Conservation (phyloP, 2,888 invertebrate genomes). For the Gibbula magus region DNA sequence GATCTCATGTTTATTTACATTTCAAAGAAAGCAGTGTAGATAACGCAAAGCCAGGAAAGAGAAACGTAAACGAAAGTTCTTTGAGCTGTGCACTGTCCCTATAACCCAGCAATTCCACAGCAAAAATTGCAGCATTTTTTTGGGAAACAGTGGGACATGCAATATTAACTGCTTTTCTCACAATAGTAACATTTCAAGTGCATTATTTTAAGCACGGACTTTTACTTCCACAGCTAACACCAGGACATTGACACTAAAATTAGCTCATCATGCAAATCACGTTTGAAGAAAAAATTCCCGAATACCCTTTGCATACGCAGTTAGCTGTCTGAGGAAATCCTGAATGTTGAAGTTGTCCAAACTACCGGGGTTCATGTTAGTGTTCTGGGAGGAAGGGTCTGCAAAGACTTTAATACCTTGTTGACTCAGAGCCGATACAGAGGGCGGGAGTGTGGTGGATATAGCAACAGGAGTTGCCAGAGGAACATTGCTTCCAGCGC, state of each 20-base stretch:
- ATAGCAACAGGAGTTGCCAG: conserved; percentile 79
- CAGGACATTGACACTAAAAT: conserved; percentile 29
- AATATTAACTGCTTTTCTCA: neutral
- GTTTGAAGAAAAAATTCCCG: conserved; percentile 31
- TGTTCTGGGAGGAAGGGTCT: conserved; percentile 46
- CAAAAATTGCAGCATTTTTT: neutral
- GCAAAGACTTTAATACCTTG: conserved; percentile 61
- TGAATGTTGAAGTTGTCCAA: conserved; percentile 41
- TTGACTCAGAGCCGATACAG: conserved; percentile 79
- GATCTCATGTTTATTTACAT: neutral
- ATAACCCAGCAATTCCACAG: neutral
- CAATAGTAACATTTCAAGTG: conserved; percentile 15
- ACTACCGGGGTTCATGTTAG: conserved; percentile 43
- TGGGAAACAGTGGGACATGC: conserved; percentile 18
- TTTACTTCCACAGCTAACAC: conserved; percentile 25
- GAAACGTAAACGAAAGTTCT: conserved; percentile 21
- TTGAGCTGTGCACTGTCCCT: conserved; percentile 18
- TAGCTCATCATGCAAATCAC: conserved; percentile 29
- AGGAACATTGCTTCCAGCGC: conserved; percentile 74
- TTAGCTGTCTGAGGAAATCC: conserved; percentile 49
- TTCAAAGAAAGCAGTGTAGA: conserved; percentile 16
- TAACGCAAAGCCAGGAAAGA: conserved; percentile 18
- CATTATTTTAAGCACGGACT: conserved; percentile 20
- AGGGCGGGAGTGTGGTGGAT: conserved; percentile 79
- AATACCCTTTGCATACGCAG: conserved; percentile 53